These are phyloP conservation scores for Otis tarda DNA, from an alignment of 2,113 vertebrate species.

Conservation along the genomic window DNA sequence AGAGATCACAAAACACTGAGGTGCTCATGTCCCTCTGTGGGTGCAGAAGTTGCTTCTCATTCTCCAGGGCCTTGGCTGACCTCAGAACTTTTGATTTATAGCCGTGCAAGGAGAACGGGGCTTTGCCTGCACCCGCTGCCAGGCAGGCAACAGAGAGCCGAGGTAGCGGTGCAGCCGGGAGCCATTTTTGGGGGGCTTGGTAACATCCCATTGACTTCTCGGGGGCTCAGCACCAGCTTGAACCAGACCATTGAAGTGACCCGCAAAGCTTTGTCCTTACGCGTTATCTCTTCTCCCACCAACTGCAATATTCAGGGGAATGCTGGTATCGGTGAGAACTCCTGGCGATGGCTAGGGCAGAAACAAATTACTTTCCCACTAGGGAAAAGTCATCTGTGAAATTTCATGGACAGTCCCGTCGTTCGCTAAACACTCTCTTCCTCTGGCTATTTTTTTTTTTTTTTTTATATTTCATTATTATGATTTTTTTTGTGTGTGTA, in stretches of 20 bases:
- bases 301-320: neutral
- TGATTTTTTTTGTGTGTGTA: constrained; percentile 39
- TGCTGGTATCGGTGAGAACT: neutral
- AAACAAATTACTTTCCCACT: constrained; percentile 18
- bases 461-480: neutral
- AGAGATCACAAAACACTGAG: accelerated
- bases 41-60: neutral
- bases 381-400: constrained; percentile 50
- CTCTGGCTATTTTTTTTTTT: neutral
- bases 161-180: accelerated
- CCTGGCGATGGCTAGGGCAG: neutral
- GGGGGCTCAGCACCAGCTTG: neutral
- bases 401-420: neutral
- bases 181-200: neutral
- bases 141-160: neutral
- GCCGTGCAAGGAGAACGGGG: accelerated
- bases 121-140: neutral
- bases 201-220: neutral
- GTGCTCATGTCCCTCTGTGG: accelerated
- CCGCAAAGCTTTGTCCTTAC: neutral
- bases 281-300: neutral
- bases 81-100: neutral
- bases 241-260: neutral
- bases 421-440: neutral
- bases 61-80: neutral